Evolutionary conservation across 2,888 invertebrate genomes (phyloP), one percentile per base, ranked within the genome.

Genomic region (Drosophila anomalipes): DNA sequence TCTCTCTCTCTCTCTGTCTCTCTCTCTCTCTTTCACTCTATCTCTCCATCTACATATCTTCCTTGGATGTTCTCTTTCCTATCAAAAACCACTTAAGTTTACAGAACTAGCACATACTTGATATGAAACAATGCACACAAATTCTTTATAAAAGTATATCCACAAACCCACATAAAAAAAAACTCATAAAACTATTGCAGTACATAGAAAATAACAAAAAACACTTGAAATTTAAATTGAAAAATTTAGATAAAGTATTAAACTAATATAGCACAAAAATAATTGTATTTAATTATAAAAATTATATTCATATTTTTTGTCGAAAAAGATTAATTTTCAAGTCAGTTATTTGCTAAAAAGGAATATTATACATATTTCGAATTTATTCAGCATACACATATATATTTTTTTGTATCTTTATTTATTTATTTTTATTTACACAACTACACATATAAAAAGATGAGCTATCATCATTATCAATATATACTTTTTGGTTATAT

Each of bases 31-130:
- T 49, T 19, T 9, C 10, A 56, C 41, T 56, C 47, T 66, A 32
- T 35, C 37, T 28, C 14, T 14, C 3, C n/a, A 14, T 28, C 26
- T 28, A 16, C 5, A 26, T 28, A 4, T 39, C 16, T 28, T 39
- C 54, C 10, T 35, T 22, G 7, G 14, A n/a, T 61, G 49, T 37
- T 58, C 58, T 54, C 49, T 62, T 71, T 49, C 37, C 30, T 64
- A 30, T 54, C 30, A 39, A 28, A 37, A 28, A 4, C 3, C 1
- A 12, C 9, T 12, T 9, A 1, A 19, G 14, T 4, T 14, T 49
- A 10, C 14, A 22, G 28, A 32, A 49, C 47, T 4, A 4, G 1
- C 10, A 6, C 3, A 57, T 59, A 69, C 49, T 16, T 72, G 65
- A 12, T 28, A 53, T 35, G 16, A 49, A 28, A 14, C 0, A 9